Evolutionary conservation across 2,888 invertebrate species (phyloP).

Genomic region (Erebia aethiops): DNA sequence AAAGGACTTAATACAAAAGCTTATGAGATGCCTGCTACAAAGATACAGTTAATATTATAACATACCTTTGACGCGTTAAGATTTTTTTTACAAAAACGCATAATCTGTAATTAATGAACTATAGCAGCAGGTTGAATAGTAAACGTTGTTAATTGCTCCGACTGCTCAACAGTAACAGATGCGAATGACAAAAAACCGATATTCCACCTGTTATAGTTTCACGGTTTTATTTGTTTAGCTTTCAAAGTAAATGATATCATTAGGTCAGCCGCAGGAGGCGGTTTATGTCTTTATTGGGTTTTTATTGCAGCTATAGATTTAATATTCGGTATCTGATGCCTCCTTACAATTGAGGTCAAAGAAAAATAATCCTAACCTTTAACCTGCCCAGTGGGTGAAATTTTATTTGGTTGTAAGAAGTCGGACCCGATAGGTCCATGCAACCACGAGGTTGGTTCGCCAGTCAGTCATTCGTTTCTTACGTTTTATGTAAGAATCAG

Average conservation of each 20-base stretch:
- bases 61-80: constrained; percentile 31
- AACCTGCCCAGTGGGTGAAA: no score
- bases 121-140: constrained; percentile 72
- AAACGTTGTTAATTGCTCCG: constrained; percentile 69
- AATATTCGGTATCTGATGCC: constrained; percentile 16
- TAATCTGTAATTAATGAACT: constrained; percentile 39
- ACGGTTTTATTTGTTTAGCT: constrained; percentile 73
- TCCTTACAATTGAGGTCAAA: constrained; percentile 2
- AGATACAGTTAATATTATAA: not conserved
- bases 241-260: constrained; percentile 67
- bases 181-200: constrained; percentile 49
- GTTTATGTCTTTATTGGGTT: constrained; percentile 71
- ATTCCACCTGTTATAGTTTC: constrained; percentile 68
- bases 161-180: constrained; percentile 28
- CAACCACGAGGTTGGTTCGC: no score
- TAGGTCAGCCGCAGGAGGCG: constrained; percentile 78
- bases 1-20: no score
- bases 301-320: constrained; percentile 60
- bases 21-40: not conserved
- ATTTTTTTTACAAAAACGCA: constrained; percentile 26
- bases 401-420: no score
- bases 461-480: no score
- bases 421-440: no score
- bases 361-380: no score
- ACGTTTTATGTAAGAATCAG: no score